These are phyloP conservation scores for Corythoichthys intestinalis DNA, from an alignment of 2,113 vertebrate genomes.

Conservation along the genomic window DNA sequence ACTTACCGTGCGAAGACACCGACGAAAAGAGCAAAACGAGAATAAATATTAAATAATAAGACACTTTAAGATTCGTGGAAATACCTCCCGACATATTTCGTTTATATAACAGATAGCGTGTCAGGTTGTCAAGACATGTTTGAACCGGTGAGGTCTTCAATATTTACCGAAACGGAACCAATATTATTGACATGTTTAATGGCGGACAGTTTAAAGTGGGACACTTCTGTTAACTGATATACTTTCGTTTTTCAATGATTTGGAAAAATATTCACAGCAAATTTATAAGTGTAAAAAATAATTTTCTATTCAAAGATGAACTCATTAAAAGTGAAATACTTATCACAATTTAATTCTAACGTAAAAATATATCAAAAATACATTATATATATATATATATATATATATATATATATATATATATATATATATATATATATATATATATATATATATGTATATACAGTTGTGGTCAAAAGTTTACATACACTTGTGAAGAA, in stretches of 20 bases:
- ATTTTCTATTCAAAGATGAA: too few species aligned
- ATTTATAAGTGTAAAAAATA: too few species aligned
- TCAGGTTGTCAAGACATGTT: slow-evolving; percentile 16
- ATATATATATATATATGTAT: too few species aligned
- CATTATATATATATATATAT: too few species aligned
- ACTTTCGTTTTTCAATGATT: background rate
- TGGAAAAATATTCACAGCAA: too few species aligned
- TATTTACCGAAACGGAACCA: background rate
- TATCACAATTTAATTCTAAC: too few species aligned
- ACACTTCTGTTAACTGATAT: background rate
- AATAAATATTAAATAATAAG: slow-evolving; percentile 23
- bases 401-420: too few species aligned
- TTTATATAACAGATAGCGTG: background rate
- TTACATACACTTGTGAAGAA: too few species aligned
- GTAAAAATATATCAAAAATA: too few species aligned
- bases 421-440: too few species aligned
- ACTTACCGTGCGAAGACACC: slow-evolving; percentile 51
- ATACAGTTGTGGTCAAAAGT: too few species aligned
- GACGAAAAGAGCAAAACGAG: slow-evolving; percentile 19
- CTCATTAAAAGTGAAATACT: too few species aligned
- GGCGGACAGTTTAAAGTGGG: slow-evolving; percentile 25
- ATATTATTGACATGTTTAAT: background rate
- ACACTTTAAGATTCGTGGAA: background rate
- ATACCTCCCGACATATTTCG: slow-evolving; percentile 19
- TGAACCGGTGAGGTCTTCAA: background rate